phyloP scores from a whole-genome alignment of 2,113 vertebrate species.

The Cisticola juncidis region DNA sequence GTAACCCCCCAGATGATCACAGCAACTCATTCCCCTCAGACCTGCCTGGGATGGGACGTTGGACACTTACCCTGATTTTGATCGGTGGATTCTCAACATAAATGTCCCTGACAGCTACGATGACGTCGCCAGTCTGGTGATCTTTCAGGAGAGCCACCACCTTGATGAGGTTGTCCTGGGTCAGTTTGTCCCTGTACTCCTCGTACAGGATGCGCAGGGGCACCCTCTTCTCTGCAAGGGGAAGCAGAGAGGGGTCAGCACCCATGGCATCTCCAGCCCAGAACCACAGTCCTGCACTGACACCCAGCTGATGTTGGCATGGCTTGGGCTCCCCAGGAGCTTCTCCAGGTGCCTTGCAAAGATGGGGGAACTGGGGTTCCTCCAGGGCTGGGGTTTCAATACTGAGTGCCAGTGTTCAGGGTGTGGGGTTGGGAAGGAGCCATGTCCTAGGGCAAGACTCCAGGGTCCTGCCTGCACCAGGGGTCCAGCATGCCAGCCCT shows the following conservation, averaged over 20 bases:
- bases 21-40: background rate
- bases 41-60: rapidly evolving
- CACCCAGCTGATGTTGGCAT: background rate
- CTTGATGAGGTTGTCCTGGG: constrained; percentile 87
- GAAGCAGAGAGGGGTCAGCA: background rate
- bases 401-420: rapidly evolving
- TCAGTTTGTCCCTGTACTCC: constrained; percentile 79
- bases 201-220: constrained; percentile 83
- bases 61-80: constrained; percentile 82
- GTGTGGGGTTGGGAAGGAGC: background rate
- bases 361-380: rapidly evolving
- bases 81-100: constrained; percentile 88
- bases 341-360: background rate
- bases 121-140: constrained; percentile 25
- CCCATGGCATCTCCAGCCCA: background rate
- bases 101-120: constrained; percentile 79
- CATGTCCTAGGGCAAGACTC: background rate
- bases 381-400: background rate
- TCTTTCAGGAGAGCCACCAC: constrained; percentile 82
- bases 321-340: background rate
- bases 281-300: rapidly evolving
- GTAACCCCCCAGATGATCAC: background rate
- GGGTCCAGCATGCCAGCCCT: background rate
- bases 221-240: constrained; percentile 76
- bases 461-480: background rate